Base-by-base conservation (phyloP, 2,888 invertebrate species). In the Nomada hirtipes region DNA sequence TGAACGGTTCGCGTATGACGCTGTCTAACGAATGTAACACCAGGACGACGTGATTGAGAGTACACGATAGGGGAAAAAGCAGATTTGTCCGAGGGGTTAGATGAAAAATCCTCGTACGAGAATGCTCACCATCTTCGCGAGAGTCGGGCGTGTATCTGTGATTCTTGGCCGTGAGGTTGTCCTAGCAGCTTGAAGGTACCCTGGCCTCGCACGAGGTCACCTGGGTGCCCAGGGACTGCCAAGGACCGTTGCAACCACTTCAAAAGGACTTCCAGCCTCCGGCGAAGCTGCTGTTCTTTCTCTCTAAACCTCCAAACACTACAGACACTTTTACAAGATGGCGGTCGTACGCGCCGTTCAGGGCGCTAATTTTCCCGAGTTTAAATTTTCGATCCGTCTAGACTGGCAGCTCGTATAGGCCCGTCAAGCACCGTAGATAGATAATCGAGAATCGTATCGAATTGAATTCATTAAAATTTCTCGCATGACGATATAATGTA, bases 321-420 rank as follows among this genome's bases (percentile, higher is more conserved):
- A 91, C 86, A 86, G 84, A 91, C 89, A 90, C 88, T 89, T 89
- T 91, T 90, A 89, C 91, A 92, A 92, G 90, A 92, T 92, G 92
- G 92, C 92, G 84, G 89, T 74, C 67, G 23, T 85, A 76, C 76
- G 61, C 77, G 79, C 69, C 77, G 77, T 85, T 70, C 72, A 76
- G 74, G 82, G 87, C 86, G 86, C 79, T 86, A 86, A 86, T 73
- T 77, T 77, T 42, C 61, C 44, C 20, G 73, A 80, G 82, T 86
- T 85, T 59, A 82, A 86, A 82, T 72, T 79, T 50, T 44, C 71
- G 13, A 75, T 60, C 52, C 67, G 42, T 52, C 47, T 11, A 52
- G 13, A 50, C 29, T 29, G 29, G 29, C 3, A 26, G 59, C 23
- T 10, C 29, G 7, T 29, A n/a, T 11, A 47, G 13, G 10, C 1